Conservation (phyloP, 2,888 invertebrate species). For the Pecten maximus region DNA sequence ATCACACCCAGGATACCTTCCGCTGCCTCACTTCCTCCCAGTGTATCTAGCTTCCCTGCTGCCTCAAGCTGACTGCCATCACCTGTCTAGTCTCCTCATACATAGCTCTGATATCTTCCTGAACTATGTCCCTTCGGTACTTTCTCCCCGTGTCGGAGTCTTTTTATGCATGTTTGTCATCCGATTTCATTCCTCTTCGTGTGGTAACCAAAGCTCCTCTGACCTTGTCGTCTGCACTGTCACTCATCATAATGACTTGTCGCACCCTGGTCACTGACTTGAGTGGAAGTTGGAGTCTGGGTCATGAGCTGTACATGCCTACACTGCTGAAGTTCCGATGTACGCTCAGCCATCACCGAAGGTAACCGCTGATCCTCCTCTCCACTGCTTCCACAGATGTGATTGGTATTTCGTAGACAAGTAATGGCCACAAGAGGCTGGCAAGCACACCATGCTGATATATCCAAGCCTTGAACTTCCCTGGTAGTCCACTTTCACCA, state of each 20-base stretch:
- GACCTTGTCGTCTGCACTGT: conserved; percentile 42
- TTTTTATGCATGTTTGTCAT: conserved; percentile 36
- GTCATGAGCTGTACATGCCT: not conserved
- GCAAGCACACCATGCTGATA: conserved; percentile 47
- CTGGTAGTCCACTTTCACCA: conserved; percentile 42
- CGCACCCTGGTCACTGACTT: not conserved
- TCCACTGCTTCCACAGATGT: not conserved
- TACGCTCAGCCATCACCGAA: not conserved
- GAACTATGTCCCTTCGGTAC: too few relatives aligned
- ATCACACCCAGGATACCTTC: not conserved
- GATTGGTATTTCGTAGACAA: not conserved
- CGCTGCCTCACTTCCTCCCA: not conserved
- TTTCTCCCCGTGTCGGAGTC: conserved; percentile 42
- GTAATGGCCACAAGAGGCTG: conserved; percentile 38
- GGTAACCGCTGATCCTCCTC: not conserved
- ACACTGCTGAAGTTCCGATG: not conserved
- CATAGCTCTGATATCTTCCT: too few relatives aligned
- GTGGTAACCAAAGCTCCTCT: not conserved
- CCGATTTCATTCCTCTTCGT: conserved; percentile 42
- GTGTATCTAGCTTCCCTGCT: not conserved
- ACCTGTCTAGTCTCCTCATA: too few relatives aligned
- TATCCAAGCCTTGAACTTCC: conserved; percentile 36
- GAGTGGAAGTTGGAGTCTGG: not conserved
- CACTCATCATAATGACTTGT: conserved; percentile 46
- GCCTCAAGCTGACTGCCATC: not conserved